Base-by-base conservation (phyloP, 2,797 vertebrate species). In the Mus minutoides region DNA sequence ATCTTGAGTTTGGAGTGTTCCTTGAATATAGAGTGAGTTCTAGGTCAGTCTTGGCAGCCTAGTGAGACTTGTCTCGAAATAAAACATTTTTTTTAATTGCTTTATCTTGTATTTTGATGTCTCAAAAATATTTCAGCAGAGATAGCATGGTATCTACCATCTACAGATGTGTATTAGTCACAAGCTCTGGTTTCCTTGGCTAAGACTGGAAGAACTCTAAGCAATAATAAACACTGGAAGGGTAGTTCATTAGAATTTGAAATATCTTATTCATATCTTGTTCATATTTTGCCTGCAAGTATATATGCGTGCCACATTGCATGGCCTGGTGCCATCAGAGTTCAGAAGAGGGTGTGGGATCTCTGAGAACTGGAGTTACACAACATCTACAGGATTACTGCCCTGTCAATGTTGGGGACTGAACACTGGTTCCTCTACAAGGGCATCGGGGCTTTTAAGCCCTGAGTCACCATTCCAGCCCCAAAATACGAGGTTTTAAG, bases 221-320 rank as follows among this genome's bases (percentile, higher is more conserved):
- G 84, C 76, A 88, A 71, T 90, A 94, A 90, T 56, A 91, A 95
- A 93, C 80, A 84, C 11, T 73, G 10, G 31, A 88, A 76, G n/a
- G 58, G 34, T 34, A 12, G 58, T 71, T 92, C 62, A 69, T 69
- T 85, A 58, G 46, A 91, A 82, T 90, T 82, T 83, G 58, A 91
- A 89, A 95, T 21, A 89, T 43, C n/a, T 21, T 16, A 73, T 24
- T 87, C 64, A 91, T n/a, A n/a, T n/a, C n/a, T n/a, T n/a, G n/a
- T n/a, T n/a, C n/a, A n/a, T n/a, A n/a, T n/a, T n/a, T n/a, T n/a
- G n/a, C 11, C 83, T 67, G 43, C 3, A 21, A 71, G 34, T 71
- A 21, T 71, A 17, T 34, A 71, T 37, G 69, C 10, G 17, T 71
- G 69, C 69, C 40, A n/a, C 21, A 14, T 49, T 49, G 29, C 29